A percentile compares a stretch with the other conserved stretches of the same genome.
phyloP scores from a whole-genome alignment of 2,888 invertebrate genomes.

The Drosophila aldrichi region DNA sequence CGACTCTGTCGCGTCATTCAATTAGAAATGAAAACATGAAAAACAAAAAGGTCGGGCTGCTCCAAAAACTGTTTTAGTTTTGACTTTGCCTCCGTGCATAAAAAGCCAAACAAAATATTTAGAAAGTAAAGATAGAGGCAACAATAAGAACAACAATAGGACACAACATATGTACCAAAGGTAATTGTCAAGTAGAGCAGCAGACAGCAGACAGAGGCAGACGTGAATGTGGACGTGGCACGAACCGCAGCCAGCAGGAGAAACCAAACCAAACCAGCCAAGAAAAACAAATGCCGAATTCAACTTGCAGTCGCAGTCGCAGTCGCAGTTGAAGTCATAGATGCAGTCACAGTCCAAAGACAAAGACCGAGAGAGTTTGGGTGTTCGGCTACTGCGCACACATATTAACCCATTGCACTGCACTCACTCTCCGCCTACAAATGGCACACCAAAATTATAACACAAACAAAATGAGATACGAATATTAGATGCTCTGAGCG shows the following conservation, averaged over 20 bases:
- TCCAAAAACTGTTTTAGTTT: conserved; percentile 66
- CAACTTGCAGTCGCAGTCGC: conserved; percentile 9
- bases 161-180: conserved; percentile 74
- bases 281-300: conserved; percentile 26
- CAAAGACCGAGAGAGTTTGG: conserved; percentile 18
- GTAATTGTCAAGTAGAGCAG: conserved; percentile 79
- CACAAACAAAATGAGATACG: conserved; percentile 55
- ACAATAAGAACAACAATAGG: conserved; percentile 58
- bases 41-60: conserved; percentile 62
- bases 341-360: conserved; percentile 7
- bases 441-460: conserved; percentile 79
- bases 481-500: conserved; percentile 37
- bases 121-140: conserved; percentile 77
- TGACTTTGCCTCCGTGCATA: conserved; percentile 52
- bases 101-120: conserved; percentile 68
- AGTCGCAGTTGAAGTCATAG: conserved; percentile 8
- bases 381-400: conserved; percentile 56
- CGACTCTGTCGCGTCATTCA: conserved; percentile 62
- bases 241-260: conserved; percentile 55
- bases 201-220: conserved; percentile 30
- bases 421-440: conserved; percentile 56
- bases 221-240: conserved; percentile 65
- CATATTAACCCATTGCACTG: conserved; percentile 60
- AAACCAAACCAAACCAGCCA: conserved; percentile 7
- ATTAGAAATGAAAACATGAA: conserved; percentile 75